phyloP scores from a whole-genome alignment of 1,140 invertebrate species.

The Globodera rostochiensis region DNA sequence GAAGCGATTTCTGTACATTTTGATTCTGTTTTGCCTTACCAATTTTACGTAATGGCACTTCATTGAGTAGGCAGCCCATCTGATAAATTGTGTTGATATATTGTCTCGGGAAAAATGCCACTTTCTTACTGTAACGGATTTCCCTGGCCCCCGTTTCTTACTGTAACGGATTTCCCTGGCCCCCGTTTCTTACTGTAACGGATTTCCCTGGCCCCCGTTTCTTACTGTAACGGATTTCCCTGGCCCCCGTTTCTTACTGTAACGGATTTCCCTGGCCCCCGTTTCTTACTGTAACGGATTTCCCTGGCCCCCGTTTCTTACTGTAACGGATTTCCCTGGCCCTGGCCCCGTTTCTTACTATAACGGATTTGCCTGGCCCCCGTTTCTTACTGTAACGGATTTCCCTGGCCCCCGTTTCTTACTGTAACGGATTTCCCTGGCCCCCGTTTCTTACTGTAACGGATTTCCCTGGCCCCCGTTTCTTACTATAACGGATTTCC shows the following conservation, averaged over 20 bases:
- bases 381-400: neutral
- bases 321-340: too few relatives aligned
- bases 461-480: too few relatives aligned
- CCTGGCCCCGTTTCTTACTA: too few relatives aligned
- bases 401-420: too few relatives aligned
- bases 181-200: too few relatives aligned
- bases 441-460: too few relatives aligned
- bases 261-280: constrained; percentile 62
- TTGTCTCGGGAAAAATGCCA: neutral
- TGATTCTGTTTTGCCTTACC: constrained; percentile 1
- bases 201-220: neutral
- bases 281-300: constrained; percentile 40
- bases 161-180: too few relatives aligned
- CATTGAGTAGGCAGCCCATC: constrained; percentile 58
- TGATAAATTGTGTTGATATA: neutral
- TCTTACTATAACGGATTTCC: too few relatives aligned
- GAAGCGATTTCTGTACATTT: constrained; percentile 11
- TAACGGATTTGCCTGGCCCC: too few relatives aligned
- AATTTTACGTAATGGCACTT: constrained; percentile 47
- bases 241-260: constrained; percentile 26
- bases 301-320: too few relatives aligned
- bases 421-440: too few relatives aligned
- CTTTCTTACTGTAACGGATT: neutral
- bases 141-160: too few relatives aligned
- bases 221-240: neutral